Evolutionary conservation across 2,888 invertebrate species (phyloP), one percentile per base, ranked within the genome.

Genomic region (Mesorhabditis sp.): DNA sequence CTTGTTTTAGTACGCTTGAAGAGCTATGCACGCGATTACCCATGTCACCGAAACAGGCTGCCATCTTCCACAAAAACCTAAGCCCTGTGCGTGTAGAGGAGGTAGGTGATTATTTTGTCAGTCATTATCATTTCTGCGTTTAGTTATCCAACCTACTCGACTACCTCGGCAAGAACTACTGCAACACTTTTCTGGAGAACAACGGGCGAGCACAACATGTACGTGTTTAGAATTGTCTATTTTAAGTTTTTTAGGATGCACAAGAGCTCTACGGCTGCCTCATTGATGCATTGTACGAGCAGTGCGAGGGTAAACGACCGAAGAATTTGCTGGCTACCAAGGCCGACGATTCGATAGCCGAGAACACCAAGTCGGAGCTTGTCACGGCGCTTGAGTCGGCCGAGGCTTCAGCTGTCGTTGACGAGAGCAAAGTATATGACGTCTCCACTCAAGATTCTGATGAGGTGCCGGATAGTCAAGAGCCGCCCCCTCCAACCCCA

Each of bases 251-350:
- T 10, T 50, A 50, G 58, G 58, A 50, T 50, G 58, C 58, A 13
- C 58, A 50, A 50, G 58, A 50, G 58, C n/a, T 50, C n/a, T 50
- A 13, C 2, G 58, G 58, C 1, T 50, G 58, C 58, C 58, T 50
- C n/a, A 50, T 50, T 50, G 58, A 50, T 50, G 7, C 58, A 50
- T 50, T 50, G 58, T 10, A 50, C n/a, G 58, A 50, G 7, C 58
- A 50, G n/a, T 50, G 58, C n/a, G 58, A 50, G 58, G 58, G 58
- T 13, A 50, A 50, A 50, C 58, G 58, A 50, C 58, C 58, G n/a
- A n/a, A 50, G 58, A 50, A 28, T 28, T 28, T 28, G 1, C 28
- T 28, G 28, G 28, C 28, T 28, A 28, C 28, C 28, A 28, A 28
- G 28, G 28, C 28, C 28, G 28, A 28, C 28, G 28, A 28, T 28